Conservation (phyloP, 2,797 vertebrate species). For the Onychomys arenicola region DNA sequence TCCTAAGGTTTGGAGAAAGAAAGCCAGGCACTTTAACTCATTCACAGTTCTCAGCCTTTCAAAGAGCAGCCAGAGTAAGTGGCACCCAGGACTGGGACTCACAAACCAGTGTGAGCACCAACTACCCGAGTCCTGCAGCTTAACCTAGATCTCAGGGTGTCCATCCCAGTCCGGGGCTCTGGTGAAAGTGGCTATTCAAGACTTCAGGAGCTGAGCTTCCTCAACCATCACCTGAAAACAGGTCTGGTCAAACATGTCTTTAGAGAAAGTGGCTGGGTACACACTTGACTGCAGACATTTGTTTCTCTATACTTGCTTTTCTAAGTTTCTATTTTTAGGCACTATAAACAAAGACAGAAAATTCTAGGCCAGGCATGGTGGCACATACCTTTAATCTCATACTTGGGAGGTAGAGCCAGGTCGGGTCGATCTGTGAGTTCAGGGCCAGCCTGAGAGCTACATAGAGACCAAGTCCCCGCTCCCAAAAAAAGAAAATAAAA, state of each 20-base stretch:
- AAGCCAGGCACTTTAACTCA: not conserved
- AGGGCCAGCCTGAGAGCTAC: not conserved
- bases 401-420: not conserved
- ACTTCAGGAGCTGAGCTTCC: not conserved
- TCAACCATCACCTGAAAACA: not conserved
- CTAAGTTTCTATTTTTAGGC: constrained; percentile 58
- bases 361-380: not conserved
- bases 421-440: not conserved
- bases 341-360: constrained; percentile 59
- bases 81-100: not conserved
- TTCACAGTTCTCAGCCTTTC: constrained; percentile 14
- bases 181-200: not conserved
- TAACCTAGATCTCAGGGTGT: not conserved
- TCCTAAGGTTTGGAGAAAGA: not conserved
- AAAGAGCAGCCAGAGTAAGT: not conserved
- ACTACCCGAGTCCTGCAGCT: not conserved
- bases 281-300: not conserved
- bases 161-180: not conserved
- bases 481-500: not conserved
- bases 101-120: not conserved
- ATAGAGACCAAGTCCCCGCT: not conserved
- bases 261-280: not conserved
- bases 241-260: not conserved
- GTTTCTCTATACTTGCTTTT: constrained; percentile 33
- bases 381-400: not conserved